These are phyloP conservation scores for Lophura nycthemera DNA, from an alignment of 2,113 vertebrate species.

Conservation along the genomic window DNA sequence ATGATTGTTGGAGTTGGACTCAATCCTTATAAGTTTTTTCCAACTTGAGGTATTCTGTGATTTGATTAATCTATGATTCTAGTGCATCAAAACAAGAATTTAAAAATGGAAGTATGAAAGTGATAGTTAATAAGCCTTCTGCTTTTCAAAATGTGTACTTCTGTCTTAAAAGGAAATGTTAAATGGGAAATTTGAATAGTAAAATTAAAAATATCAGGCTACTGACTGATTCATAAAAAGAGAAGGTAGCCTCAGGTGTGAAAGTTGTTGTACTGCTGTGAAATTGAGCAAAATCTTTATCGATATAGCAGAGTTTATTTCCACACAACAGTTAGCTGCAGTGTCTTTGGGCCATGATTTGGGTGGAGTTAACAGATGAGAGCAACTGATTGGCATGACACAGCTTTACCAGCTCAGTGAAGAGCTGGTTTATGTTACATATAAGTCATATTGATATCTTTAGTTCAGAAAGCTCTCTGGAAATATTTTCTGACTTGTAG, in stretches of 20 bases:
- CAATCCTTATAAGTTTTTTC: too few relatives aligned
- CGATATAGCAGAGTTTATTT: not conserved
- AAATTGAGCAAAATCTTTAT: not conserved
- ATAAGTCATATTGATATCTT: not conserved
- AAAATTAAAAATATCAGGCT: not conserved
- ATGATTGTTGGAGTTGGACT: too few relatives aligned
- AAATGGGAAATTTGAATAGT: not conserved
- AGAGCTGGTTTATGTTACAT: not conserved
- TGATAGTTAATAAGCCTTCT: not conserved
- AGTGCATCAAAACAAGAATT: not conserved
- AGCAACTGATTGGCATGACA: not conserved
- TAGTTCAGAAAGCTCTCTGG: not conserved
- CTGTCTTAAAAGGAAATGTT: not conserved
- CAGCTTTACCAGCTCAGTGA: not conserved
- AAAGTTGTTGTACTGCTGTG: not conserved
- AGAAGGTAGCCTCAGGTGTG: not conserved
- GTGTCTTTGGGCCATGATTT: not conserved
- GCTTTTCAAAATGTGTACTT: not conserved
- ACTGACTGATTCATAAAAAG: not conserved
- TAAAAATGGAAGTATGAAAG: not conserved
- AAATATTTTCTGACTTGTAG: not conserved
- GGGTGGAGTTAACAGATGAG: not conserved
- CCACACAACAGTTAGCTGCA: not conserved
- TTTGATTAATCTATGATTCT: too few relatives aligned
- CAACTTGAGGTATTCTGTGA: too few relatives aligned